These are phyloP conservation scores for Desmophyllum pertusum DNA, from an alignment of 92 coral and sea anemone species.

Conservation along the genomic window DNA sequence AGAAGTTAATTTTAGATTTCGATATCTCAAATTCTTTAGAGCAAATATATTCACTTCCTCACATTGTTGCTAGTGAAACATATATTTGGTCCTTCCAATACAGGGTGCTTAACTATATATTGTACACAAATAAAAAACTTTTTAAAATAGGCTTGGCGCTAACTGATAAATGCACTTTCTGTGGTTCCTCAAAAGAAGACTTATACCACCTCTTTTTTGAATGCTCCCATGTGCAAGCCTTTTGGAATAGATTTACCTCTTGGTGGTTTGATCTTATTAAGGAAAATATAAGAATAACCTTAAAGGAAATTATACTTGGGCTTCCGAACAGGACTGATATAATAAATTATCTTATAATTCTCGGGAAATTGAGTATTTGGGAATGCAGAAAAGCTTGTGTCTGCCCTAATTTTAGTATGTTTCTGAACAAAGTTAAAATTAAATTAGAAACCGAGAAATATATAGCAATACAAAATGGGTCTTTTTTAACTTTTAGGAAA, in stretches of 20 bases:
- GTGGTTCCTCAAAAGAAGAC: neutral
- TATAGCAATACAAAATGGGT: too few relatives aligned
- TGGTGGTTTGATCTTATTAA: slow-evolving; percentile 1
- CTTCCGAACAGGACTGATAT: neutral
- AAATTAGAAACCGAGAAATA: too few relatives aligned
- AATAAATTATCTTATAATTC: slow-evolving; percentile 8
- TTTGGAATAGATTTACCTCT: slow-evolving; percentile 9
- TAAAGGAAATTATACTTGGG: slow-evolving; percentile 8
- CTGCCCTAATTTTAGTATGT: neutral
- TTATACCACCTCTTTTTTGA: too few relatives aligned
- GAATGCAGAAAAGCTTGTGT: slow-evolving; percentile 10
- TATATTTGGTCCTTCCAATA: too few relatives aligned
- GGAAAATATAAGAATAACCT: neutral
- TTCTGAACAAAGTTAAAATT: too few relatives aligned
- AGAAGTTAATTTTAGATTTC: too few relatives aligned
- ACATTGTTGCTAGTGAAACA: neutral
- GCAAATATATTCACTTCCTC: slow-evolving; percentile 7
- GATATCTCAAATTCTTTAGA: slow-evolving; percentile 3
- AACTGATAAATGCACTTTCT: neutral
- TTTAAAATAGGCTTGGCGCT: neutral
- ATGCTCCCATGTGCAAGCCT: neutral
- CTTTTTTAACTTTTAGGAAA: too few relatives aligned
- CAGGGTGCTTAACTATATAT: too few relatives aligned
- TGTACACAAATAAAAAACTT: too few relatives aligned
- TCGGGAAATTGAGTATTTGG: slow-evolving; percentile 1